Evolutionary conservation across 2,888 invertebrate genomes (phyloP).

Genomic region (Melieria picta): DNA sequence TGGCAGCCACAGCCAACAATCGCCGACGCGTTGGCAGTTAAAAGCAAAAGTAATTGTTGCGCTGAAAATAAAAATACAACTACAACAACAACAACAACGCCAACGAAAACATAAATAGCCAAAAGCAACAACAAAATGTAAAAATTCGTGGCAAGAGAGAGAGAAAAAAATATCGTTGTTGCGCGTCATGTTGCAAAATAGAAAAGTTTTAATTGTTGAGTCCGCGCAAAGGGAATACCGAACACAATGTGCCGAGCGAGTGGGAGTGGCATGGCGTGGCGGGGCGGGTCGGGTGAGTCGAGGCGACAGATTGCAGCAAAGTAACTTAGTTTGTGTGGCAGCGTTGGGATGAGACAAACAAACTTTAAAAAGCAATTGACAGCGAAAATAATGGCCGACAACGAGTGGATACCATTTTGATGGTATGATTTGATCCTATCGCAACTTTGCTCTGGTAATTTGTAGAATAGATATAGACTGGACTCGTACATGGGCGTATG

Average conservation of each 20-base stretch:
- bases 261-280: not conserved
- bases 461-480: too few species aligned
- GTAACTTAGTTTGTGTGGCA: conserved; percentile 6
- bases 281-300: conserved; percentile 21
- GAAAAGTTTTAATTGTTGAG: conserved; percentile 29
- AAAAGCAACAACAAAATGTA: not conserved
- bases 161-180: conserved; percentile 6
- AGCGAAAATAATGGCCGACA: conserved; percentile 19
- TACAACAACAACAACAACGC: conserved; percentile 2
- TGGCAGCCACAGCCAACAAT: not conserved
- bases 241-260: too few species aligned
- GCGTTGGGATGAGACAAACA: not conserved
- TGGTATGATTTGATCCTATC: too few species aligned
- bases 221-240: not conserved
- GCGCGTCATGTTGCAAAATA: conserved; percentile 17
- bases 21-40: conserved; percentile 12
- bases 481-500: too few species aligned
- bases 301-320: conserved; percentile 2
- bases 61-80: conserved; percentile 6
- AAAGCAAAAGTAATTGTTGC: conserved; percentile 19
- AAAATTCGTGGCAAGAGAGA: not conserved
- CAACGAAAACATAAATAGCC: not conserved
- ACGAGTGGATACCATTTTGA: not conserved
- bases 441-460: too few species aligned
- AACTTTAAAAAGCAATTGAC: conserved; percentile 30